Base-by-base conservation (phyloP, 1,140 invertebrate genomes). In the Lasioglossum baleicum region DNA sequence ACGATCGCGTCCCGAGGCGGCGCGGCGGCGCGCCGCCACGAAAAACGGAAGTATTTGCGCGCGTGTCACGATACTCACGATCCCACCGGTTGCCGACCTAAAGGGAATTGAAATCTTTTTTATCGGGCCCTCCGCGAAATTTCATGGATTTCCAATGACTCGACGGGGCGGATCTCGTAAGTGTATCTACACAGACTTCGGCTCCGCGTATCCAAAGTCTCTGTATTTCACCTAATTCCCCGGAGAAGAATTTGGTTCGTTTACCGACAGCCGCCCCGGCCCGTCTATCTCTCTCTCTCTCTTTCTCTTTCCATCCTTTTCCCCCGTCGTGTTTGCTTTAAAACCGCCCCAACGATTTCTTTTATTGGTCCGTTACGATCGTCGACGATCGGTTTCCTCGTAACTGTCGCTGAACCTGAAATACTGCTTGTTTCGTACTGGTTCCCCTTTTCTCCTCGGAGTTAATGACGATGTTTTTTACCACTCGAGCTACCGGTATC, bases 91-190 rank as follows among this genome's bases (percentile, higher is more conserved):
- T 1, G 22, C 17, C 17, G 56, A 68, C 17, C 53, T n/a, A 35
- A 60, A 40, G n/a, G 35, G 11, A n/a, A 78, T 64, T 42, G 68
- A 72, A 78, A 64, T 78, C 68, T 42, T 72, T 61, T 56, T 71
- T 71, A 77, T 77, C 58, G 56, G 35, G 35, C 7, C 3, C 22
- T 20, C n/a, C 13, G 15, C 7, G 35, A 64, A 78, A 78, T 72
- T 78, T 64, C 68, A 64, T 13, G 60, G 63, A 44, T 20, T 78
- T 35, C 53, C 53, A 60, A 67, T 60, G 74, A 69, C 48, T 26
- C 3, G 6, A 42, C 6, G 5, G 61, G 40, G 20, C 20, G 31
- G 58, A 51, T 69, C 40, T 42, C 42, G 15, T 0, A 1, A 26
- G n/a, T 40, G n/a, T 63, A 20, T 53, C 51, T 53, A 53, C 15